Conservation (phyloP, 2,888 invertebrate genomes). For the Microchrysa polita region DNA sequence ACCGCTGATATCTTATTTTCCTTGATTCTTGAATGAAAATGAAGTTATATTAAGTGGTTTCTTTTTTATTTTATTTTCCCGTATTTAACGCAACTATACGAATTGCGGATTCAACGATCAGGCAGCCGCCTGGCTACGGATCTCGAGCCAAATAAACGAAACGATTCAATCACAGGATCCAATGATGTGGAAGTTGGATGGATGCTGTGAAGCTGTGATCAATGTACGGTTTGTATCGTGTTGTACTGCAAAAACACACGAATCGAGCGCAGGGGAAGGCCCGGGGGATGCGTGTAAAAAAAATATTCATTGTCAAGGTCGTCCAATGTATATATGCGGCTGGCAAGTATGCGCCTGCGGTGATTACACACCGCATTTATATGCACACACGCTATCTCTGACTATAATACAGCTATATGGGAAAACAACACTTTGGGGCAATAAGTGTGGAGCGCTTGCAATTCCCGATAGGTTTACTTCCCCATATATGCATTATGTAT, state of each 20-base stretch:
- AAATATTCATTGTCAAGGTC: constrained; percentile 55
- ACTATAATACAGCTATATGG: too few relatives aligned
- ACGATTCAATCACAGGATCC: constrained; percentile 32
- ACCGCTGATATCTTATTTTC: constrained; percentile 14
- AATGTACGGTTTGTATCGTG: constrained; percentile 25
- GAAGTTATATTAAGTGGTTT: constrained; percentile 10
- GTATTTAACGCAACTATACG: constrained; percentile 21
- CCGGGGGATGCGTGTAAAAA: constrained; percentile 47
- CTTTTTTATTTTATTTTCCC: neutral
- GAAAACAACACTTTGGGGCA: neutral
- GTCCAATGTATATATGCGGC: constrained; percentile 48
- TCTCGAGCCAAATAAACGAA: neutral
- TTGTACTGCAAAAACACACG: constrained; percentile 27
- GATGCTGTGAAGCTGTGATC: neutral
- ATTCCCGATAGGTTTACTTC: neutral
- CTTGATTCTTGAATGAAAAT: constrained; percentile 30
- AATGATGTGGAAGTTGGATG: constrained; percentile 16
- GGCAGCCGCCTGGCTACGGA: too few relatives aligned
- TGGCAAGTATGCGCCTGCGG: constrained; percentile 7
- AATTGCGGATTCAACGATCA: neutral
- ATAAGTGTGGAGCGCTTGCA: constrained; percentile 13
- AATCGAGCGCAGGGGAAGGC: neutral
- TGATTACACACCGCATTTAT: constrained; percentile 17
- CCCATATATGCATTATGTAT: too few relatives aligned
- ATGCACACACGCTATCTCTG: constrained; percentile 31